Conservation (phyloP, 2,113 vertebrate genomes). For the Terrapene triunguis region DNA sequence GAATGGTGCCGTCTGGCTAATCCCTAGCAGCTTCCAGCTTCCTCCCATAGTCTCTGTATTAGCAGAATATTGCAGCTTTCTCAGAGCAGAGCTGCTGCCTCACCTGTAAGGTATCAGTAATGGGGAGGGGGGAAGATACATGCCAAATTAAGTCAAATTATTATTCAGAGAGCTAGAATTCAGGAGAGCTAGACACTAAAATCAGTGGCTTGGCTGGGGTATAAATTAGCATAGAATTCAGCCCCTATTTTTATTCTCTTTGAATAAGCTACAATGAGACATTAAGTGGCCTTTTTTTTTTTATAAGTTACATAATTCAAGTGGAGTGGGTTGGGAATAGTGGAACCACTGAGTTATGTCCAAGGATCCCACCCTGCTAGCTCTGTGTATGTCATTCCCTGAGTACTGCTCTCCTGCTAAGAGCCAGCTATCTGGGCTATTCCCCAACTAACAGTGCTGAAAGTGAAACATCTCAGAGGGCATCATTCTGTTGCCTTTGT, state of each 20-base stretch:
- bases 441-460: background rate
- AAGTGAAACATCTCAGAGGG: background rate
- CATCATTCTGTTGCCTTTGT: background rate
- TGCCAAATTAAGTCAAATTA: background rate
- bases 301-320: background rate
- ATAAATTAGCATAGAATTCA: background rate
- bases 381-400: background rate
- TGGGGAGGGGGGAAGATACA: background rate
- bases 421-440: background rate
- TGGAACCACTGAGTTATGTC: background rate
- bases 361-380: background rate
- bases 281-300: background rate
- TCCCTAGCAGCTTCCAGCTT: constrained; percentile 5
- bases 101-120: background rate
- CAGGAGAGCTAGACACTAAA: background rate
- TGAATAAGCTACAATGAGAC: background rate
- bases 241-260: background rate
- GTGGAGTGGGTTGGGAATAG: background rate
- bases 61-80: background rate
- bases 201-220: background rate
- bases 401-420: background rate
- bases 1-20: constrained; percentile 28
- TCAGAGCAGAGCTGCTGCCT: background rate
- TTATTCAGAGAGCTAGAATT: background rate
- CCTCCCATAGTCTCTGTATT: background rate